Conservation (phyloP, 2,113 vertebrate genomes). For the Ochotona curzoniae region DNA sequence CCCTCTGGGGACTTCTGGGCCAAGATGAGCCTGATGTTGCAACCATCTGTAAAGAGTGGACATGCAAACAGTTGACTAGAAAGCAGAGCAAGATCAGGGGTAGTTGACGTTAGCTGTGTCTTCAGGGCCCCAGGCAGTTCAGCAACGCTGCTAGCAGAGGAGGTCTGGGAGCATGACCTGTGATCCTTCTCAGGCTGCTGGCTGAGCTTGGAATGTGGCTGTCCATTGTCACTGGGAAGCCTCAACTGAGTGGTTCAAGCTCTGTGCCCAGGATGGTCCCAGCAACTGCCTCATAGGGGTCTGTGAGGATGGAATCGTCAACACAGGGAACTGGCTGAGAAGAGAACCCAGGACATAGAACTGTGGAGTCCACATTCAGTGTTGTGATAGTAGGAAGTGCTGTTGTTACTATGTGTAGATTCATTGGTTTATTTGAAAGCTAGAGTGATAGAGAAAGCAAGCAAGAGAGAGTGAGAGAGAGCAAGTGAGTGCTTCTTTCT, state of each 20-base stretch:
- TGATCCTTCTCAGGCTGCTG: neutral
- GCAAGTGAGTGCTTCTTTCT: too few relatives aligned
- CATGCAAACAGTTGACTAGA: constrained; percentile 14
- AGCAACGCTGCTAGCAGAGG: neutral
- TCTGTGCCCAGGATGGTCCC: neutral
- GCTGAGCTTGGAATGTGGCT: too few relatives aligned
- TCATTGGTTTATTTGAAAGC: too few relatives aligned
- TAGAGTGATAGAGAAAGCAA: too few relatives aligned
- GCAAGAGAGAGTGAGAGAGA: too few relatives aligned
- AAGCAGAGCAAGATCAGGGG: neutral
- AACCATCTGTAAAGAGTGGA: constrained; percentile 51
- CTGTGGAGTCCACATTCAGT: neutral
- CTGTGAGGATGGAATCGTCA: neutral
- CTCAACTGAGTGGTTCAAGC: neutral
- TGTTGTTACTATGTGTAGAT: too few relatives aligned
- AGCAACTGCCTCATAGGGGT: neutral
- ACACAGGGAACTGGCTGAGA: neutral
- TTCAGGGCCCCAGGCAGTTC: neutral
- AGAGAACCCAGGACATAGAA: neutral
- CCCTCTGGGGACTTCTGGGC: constrained; percentile 26
- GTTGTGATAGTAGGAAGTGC: too few relatives aligned
- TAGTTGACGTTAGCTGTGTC: neutral
- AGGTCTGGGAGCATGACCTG: neutral
- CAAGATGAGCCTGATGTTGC: constrained; percentile 19
- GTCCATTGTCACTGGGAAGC: neutral